Conservation (phyloP, 2,888 invertebrate genomes). For the Drosophila birchii region DNA sequence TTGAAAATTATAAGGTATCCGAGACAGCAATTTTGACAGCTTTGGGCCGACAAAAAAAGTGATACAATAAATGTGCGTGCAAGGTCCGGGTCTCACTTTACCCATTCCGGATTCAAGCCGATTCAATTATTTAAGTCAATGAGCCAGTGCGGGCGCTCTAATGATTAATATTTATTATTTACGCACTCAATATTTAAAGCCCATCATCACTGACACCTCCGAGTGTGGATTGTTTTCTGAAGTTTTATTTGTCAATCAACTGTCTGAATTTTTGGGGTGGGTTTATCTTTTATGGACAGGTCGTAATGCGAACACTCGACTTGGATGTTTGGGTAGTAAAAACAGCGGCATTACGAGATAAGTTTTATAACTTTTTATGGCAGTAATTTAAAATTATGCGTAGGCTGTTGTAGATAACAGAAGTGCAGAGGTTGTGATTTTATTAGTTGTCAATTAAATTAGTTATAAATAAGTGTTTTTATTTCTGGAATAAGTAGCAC, state of each 20-base stretch:
- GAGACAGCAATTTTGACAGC: slow-evolving; percentile 65
- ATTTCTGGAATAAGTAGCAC: neutral
- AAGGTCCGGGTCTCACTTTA: slow-evolving; percentile 50
- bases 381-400: neutral
- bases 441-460: neutral
- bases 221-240: slow-evolving; percentile 28
- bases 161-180: slow-evolving; percentile 72
- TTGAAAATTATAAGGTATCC: slow-evolving; percentile 52
- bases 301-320: slow-evolving; percentile 25
- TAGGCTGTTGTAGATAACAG: slow-evolving; percentile 2
- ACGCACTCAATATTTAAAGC: slow-evolving; percentile 67
- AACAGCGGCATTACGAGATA: slow-evolving; percentile 11
- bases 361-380: slow-evolving; percentile 14
- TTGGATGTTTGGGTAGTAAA: slow-evolving; percentile 16
- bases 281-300: slow-evolving; percentile 39
- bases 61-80: slow-evolving; percentile 45
- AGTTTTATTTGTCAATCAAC: slow-evolving; percentile 44
- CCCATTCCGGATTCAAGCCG: slow-evolving; percentile 40
- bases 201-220: slow-evolving; percentile 31
- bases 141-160: slow-evolving; percentile 41
- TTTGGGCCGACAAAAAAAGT: slow-evolving; percentile 3
- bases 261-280: slow-evolving; percentile 13
- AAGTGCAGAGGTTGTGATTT: neutral
- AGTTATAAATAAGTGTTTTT: neutral
- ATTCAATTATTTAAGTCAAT: slow-evolving; percentile 59